These are phyloP conservation scores for Gnathonemus echidnorhynchus DNA, from an alignment of 2,113 vertebrate species.

Conservation along the genomic window DNA sequence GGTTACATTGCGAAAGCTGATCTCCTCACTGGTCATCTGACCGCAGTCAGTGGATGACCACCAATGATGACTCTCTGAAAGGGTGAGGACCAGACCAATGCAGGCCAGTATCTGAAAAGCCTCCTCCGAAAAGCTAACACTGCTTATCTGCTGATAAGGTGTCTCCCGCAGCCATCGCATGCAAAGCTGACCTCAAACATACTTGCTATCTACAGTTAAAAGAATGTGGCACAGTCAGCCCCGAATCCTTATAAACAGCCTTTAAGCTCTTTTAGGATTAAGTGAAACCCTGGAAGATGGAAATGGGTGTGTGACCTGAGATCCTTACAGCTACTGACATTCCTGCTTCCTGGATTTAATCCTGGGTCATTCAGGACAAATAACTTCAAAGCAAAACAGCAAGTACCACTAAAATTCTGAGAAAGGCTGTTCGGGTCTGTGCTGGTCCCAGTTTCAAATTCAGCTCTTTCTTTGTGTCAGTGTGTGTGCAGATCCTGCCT, in stretches of 20 bases:
- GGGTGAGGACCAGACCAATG: not conserved
- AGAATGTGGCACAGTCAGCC: not conserved
- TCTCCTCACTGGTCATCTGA: not conserved
- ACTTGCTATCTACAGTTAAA: not conserved
- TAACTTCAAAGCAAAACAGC: not conserved
- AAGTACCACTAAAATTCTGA: not conserved
- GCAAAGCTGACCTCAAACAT: not conserved
- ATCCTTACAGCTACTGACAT: not conserved
- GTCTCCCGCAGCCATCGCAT: not conserved
- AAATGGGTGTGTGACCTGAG: not conserved
- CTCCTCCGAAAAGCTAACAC: not conserved
- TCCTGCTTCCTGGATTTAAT: not conserved
- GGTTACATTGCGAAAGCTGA: not conserved
- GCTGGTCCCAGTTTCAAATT: not conserved
- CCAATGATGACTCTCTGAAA: not conserved
- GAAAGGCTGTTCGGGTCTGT: not conserved
- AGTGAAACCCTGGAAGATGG: not conserved
- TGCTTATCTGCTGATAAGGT: not conserved
- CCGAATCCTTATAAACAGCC: not conserved
- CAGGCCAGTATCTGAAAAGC: not conserved
- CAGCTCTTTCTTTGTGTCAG: not conserved
- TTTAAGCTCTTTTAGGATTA: not conserved
- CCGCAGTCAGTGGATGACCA: not conserved
- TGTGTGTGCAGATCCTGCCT: not conserved
- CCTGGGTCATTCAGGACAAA: not conserved